Evolutionary conservation across 2,888 invertebrate species (phyloP), one percentile per base, ranked within the genome.

Genomic region (Standfussiana lucernea): DNA sequence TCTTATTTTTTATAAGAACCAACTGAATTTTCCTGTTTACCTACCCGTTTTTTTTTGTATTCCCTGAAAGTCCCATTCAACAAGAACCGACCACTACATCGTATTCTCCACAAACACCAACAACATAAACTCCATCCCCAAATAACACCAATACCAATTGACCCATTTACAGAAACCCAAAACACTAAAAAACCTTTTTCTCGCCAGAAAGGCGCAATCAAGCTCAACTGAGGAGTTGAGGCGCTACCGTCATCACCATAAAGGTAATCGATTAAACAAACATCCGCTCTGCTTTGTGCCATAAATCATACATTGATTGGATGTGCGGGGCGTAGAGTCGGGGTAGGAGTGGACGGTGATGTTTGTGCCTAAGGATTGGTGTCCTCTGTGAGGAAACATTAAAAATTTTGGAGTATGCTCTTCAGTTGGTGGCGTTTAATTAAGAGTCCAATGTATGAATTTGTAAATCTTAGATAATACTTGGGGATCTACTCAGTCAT

Each of bases 281-380:
- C 95, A 96, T 96, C 96, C 96, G 95, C 90, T 92, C 87, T 88
- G 88, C 90, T 90, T 90, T 89, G 85, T 89, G 90, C 92, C 91
- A 94, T 96, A 95, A 96, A 96, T 96, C 96, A 96, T 94, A 88
- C 89, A 90, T 88, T 94, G 95, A 96, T 96, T 95, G 95, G 94
- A 85, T 91, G 83, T 59, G 77, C 68, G 0, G 56, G 61, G 10
- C 92, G 93, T 69, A 92, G 94, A 93, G 50, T 87, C 82, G 7
- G 1, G 8, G 28, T 0, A 5, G 8, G 4, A 21, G 18, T 11
- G 28, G 1, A 8, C 24, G 21, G 10, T 15, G 2, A 28, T 2
- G 24, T 80, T 83, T 69, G 4, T 85, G 72, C 86, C 88, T 80
- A 70, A 0, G 0, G 1, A 0, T 2, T 0, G 6, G 5, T 53